Conservation (phyloP, 2,797 vertebrate species). For the Clarias pachynema region DNA sequence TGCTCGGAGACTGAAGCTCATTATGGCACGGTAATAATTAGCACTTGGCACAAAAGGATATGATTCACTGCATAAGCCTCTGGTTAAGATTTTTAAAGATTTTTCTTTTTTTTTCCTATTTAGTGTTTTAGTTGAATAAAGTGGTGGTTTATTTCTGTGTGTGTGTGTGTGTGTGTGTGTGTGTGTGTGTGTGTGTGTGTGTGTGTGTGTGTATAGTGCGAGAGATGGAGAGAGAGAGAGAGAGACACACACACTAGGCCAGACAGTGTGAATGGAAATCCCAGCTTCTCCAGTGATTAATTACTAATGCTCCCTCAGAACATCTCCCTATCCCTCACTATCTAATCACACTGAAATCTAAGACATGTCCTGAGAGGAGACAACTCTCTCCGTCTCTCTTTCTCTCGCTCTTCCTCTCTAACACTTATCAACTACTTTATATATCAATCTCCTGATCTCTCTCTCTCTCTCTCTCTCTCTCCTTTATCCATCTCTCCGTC, state of each 20-base stretch:
- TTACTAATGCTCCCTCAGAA: conserved; percentile 75
- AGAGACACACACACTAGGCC: conserved; percentile 45
- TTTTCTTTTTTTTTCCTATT: conserved; percentile 25
- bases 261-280: conserved; percentile 66
- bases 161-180: neutral
- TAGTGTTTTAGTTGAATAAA: conserved; percentile 41
- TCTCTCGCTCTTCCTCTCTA: conserved; percentile 40
- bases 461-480: conserved; percentile 19
- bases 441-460: conserved; percentile 44
- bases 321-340: conserved; percentile 75
- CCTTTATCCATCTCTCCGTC: conserved; percentile 17
- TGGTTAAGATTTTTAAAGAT: conserved; percentile 44
- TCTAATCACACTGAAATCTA: conserved; percentile 78
- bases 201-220: conserved; percentile 7
- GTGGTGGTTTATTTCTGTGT: conserved; percentile 16
- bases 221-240: conserved; percentile 39
- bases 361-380: conserved; percentile 70
- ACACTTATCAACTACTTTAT: conserved; percentile 46
- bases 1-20: conserved; percentile 59
- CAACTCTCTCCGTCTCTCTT: conserved; percentile 47
- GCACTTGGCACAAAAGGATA: conserved; percentile 59
- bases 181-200: neutral
- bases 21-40: conserved; percentile 62
- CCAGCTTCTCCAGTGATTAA: conserved; percentile 72
- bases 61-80: conserved; percentile 58